Evolutionary conservation across 2,113 vertebrate genomes (phyloP).

Genomic region (Pelodiscus sinensis): DNA sequence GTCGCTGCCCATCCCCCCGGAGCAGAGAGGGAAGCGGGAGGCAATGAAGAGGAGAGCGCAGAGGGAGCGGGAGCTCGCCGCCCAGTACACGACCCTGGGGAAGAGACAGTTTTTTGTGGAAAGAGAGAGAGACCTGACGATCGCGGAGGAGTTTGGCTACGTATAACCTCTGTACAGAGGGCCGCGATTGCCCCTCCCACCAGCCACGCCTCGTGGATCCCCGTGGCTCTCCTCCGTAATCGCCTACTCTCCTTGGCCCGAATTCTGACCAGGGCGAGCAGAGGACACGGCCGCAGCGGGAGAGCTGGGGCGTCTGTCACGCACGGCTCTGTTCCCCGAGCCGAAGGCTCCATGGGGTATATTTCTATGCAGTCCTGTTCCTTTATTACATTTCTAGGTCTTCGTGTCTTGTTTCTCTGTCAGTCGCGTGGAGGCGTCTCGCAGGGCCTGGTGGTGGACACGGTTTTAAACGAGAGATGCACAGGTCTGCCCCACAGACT

Average conservation of each 20-base stretch:
- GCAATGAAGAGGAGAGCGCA: constrained; percentile 40
- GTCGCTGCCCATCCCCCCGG: constrained; percentile 21
- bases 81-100: constrained; percentile 6
- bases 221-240: neutral
- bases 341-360: neutral
- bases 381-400: neutral
- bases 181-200: neutral
- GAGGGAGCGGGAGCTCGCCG: constrained; percentile 7
- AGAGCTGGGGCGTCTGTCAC: neutral
- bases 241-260: neutral
- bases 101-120: constrained; percentile 15
- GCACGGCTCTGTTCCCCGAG: neutral
- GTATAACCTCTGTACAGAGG: neutral
- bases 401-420: neutral
- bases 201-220: neutral
- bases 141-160: neutral
- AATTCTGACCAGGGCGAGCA: neutral
- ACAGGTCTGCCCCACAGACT: neutral
- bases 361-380: neutral
- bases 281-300: neutral
- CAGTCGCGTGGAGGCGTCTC: neutral
- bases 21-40: constrained; percentile 35
- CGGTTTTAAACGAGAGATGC: neutral
- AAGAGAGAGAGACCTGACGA: constrained; percentile 9
- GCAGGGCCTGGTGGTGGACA: neutral